Percentiles rank a stretch among this genome's conserved stretches.
Conservation (phyloP, 1,140 invertebrate genomes). For the Gryon sp. region DNA sequence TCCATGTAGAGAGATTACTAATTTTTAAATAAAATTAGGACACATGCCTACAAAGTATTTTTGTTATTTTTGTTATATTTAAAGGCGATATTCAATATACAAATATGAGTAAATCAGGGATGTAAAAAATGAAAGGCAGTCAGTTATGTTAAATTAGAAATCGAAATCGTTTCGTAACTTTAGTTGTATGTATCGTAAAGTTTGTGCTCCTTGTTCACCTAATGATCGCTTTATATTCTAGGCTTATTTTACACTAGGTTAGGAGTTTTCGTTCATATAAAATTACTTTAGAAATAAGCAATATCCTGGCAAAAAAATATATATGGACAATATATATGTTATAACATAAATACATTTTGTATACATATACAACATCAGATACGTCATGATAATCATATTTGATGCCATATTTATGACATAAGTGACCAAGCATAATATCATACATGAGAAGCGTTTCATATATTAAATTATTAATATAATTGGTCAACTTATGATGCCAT, state of each 20-base stretch:
- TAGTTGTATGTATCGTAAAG: constrained; percentile 3
- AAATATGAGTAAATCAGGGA: neutral
- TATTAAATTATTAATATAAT: too few species aligned
- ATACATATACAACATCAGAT: too few species aligned
- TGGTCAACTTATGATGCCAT: too few species aligned
- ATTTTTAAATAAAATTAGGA: constrained; percentile 46
- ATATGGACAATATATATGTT: too few species aligned
- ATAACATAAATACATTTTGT: too few species aligned
- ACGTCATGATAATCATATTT: too few species aligned
- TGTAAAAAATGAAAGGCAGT: too few species aligned
- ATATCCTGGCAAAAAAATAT: too few species aligned
- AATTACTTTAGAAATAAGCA: too few species aligned
- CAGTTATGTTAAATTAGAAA: neutral
- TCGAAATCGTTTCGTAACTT: constrained; percentile 7
- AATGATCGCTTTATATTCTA: constrained; percentile 32
- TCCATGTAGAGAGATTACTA: constrained; percentile 33
- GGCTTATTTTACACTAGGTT: constrained; percentile 40
- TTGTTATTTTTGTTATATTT: constrained; percentile 71
- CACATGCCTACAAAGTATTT: constrained; percentile 54
- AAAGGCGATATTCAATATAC: constrained; percentile 71
- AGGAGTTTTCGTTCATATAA: constrained; percentile 43
- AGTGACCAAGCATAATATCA: too few species aligned
- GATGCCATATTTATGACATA: too few species aligned
- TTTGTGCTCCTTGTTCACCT: constrained; percentile 41
- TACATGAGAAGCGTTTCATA: too few species aligned